Percentiles rank a stretch among this genome's conserved stretches.
Evolutionary conservation across 2,797 vertebrate species (phyloP).

Genomic region (Nyctibius grandis): DNA sequence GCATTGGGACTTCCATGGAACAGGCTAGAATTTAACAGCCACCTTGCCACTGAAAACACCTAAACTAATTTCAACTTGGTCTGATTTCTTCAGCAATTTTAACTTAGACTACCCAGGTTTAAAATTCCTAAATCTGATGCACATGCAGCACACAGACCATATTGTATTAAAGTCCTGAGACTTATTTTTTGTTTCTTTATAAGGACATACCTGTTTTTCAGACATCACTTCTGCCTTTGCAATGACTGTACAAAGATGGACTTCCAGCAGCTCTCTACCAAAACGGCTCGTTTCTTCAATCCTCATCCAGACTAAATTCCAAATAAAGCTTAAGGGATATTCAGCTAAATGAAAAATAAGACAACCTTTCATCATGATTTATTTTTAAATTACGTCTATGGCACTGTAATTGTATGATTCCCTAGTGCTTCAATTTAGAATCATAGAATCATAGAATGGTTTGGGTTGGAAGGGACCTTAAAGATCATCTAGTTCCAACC

Average conservation of each 20-base stretch:
- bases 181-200: background rate
- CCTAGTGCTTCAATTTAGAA: background rate
- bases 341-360: background rate
- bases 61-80: background rate
- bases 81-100: background rate
- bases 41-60: background rate
- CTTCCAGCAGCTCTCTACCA: background rate
- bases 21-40: background rate
- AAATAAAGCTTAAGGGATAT: background rate
- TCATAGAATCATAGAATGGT: no score
- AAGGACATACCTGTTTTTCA: background rate
- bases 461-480: no score
- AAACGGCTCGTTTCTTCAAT: background rate
- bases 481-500: no score
- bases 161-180: background rate
- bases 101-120: background rate
- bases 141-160: background rate
- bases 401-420: background rate
- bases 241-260: background rate
- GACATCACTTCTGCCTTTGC: background rate
- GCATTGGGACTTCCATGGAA: background rate
- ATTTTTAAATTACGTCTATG: background rate
- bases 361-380: background rate
- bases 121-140: background rate
- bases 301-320: background rate